Conservation (phyloP, 2,797 vertebrate genomes). For the Thalassophryne amazonica region DNA sequence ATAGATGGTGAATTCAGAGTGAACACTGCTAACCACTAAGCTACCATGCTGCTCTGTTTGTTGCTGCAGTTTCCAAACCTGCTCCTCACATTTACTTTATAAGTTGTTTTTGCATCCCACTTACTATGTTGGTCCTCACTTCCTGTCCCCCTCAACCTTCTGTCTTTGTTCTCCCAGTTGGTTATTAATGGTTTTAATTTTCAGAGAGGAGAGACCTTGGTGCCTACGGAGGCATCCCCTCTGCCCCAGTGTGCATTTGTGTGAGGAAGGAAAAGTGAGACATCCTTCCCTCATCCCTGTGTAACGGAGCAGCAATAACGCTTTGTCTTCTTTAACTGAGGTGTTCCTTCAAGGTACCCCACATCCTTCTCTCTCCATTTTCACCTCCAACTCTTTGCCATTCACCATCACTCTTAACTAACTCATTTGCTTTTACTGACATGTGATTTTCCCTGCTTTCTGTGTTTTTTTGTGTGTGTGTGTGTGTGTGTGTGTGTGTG, state of each 20-base stretch:
- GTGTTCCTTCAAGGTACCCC: constrained; percentile 62
- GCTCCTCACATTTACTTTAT: too few species aligned
- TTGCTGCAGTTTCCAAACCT: too few species aligned
- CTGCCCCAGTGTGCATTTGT: constrained; percentile 61
- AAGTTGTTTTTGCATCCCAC: constrained; percentile 6
- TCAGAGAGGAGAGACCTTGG: constrained; percentile 77
- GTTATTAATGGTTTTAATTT: constrained; percentile 97
- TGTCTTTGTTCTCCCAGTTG: constrained; percentile 62
- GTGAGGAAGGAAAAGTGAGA: constrained; percentile 27
- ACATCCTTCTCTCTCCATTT: constrained; percentile 35
- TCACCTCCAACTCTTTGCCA: constrained; percentile 10
- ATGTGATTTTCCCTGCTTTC: not conserved
- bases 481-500: too few species aligned
- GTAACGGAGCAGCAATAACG: constrained; percentile 61
- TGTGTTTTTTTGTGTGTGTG: not conserved
- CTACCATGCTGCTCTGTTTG: too few species aligned
- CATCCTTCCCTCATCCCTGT: constrained; percentile 32
- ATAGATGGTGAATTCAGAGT: too few species aligned
- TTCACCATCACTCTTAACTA: constrained; percentile 13
- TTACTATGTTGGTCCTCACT: constrained; percentile 14
- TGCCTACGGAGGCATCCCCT: constrained; percentile 70
- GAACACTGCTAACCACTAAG: too few species aligned
- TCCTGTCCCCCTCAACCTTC: constrained; percentile 6
- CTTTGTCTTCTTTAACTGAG: constrained; percentile 77
- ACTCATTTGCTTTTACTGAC: constrained; percentile 18